Percentiles rank a stretch among this genome's conserved stretches.
Conservation (phyloP, 2,113 vertebrate genomes). For the Spizaetus ornatus region DNA sequence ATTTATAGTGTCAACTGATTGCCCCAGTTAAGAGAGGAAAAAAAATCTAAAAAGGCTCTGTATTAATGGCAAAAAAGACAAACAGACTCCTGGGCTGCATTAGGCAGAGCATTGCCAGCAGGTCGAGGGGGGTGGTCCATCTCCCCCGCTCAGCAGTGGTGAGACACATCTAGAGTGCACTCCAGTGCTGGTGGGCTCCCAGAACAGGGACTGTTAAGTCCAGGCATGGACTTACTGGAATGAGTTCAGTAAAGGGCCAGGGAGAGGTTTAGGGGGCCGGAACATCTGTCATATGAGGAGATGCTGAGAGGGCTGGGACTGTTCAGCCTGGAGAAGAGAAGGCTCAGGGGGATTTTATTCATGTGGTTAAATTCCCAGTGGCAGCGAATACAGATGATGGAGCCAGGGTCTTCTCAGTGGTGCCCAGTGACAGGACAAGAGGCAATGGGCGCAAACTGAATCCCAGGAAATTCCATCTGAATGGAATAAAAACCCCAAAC, state of each 20-base stretch:
- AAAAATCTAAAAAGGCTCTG: not conserved
- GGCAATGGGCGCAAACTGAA: not conserved
- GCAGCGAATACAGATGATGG: not conserved
- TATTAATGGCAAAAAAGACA: not conserved
- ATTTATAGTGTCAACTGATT: not conserved
- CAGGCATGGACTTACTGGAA: not conserved
- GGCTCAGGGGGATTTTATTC: not conserved
- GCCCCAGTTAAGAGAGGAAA: not conserved
- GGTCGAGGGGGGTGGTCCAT: not conserved
- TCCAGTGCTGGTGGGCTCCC: not conserved
- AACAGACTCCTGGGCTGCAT: not conserved
- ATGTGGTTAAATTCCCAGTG: not conserved
- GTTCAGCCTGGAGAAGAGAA: not conserved
- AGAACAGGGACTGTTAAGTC: not conserved
- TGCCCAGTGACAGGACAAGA: not conserved
- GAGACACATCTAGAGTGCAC: not conserved
- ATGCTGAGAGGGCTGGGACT: not conserved
- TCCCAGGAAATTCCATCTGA: not conserved
- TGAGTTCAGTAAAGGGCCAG: not conserved
- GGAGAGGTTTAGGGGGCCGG: not conserved
- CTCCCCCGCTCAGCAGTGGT: not conserved
- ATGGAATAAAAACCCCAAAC: not conserved
- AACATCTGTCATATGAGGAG: not conserved
- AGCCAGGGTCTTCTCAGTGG: not conserved
- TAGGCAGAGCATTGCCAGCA: not conserved